phyloP scores from a whole-genome alignment of 2,113 vertebrate species.

The Orthonyx spaldingii region DNA sequence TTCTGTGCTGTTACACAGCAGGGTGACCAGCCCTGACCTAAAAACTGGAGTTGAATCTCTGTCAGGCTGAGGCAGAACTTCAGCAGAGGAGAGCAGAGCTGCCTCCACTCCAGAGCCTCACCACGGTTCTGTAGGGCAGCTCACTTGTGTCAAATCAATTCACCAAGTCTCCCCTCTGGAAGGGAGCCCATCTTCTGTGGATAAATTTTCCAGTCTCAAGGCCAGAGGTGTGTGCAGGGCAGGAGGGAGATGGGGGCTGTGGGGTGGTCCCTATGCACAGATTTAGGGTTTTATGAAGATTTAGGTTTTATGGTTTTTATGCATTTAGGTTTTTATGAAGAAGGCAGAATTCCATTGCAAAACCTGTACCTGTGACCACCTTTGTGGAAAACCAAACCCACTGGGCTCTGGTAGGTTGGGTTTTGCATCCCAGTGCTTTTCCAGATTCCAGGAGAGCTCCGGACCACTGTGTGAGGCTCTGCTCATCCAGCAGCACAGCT shows the following conservation, averaged over 20 bases:
- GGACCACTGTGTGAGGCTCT: neutral
- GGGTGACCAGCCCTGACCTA: neutral
- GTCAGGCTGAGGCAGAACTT: neutral
- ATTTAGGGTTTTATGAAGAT: neutral
- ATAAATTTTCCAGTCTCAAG: neutral
- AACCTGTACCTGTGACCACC: neutral
- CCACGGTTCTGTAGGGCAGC: neutral
- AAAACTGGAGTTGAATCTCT: rapidly evolving
- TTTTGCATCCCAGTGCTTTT: neutral
- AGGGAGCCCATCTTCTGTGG: neutral
- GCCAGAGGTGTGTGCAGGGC: neutral
- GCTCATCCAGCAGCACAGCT: neutral
- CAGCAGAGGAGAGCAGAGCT: neutral
- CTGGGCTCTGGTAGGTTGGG: neutral
- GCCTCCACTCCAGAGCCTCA: neutral
- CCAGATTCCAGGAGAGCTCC: neutral
- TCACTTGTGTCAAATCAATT: neutral
- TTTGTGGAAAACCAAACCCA: neutral
- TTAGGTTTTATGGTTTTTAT: too few relatives aligned
- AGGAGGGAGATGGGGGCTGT: neutral
- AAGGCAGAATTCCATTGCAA: neutral
- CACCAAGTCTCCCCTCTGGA: neutral
- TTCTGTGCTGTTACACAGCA: too few relatives aligned
- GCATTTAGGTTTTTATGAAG: neutral
- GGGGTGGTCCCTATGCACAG: too few relatives aligned